phyloP scores from a whole-genome alignment of 2,888 invertebrate species.

The Eristalis intricaria region DNA sequence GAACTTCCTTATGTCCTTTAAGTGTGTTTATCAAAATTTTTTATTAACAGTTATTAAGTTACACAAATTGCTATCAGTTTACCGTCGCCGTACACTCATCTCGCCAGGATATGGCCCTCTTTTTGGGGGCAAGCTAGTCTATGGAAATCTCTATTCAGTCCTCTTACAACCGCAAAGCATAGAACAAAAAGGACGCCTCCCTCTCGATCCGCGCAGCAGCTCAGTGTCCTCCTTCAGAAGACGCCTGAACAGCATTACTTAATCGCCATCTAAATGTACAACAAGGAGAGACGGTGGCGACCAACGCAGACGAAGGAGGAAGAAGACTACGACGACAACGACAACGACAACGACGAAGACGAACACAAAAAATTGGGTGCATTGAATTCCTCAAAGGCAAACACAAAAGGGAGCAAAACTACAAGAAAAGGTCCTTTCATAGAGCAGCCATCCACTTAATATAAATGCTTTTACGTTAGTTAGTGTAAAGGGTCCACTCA shows the following conservation, averaged over 20 bases:
- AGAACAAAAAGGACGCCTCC: slow-evolving; percentile 50
- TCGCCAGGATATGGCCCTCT: neutral
- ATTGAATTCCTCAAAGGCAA: slow-evolving; percentile 56
- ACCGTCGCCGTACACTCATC: slow-evolving; percentile 52
- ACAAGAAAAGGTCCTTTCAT: slow-evolving; percentile 65
- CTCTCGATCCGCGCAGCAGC: too few relatives aligned
- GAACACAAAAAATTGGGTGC: slow-evolving; percentile 13
- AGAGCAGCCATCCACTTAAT: slow-evolving; percentile 67
- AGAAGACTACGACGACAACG: neutral
- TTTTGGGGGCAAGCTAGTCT: slow-evolving; percentile 2
- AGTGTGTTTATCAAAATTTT: slow-evolving; percentile 56
- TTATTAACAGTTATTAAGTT: slow-evolving; percentile 69
- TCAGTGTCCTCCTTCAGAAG: neutral
- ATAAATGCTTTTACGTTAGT: slow-evolving; percentile 69
- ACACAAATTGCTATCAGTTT: slow-evolving; percentile 59
- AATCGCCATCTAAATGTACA: slow-evolving; percentile 64
- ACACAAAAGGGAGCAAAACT: slow-evolving; percentile 56
- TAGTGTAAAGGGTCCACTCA: slow-evolving; percentile 47
- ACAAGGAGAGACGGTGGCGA: slow-evolving; percentile 9
- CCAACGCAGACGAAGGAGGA: slow-evolving; percentile 11
- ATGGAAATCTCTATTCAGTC: slow-evolving; percentile 39
- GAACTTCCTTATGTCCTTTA: slow-evolving; percentile 17
- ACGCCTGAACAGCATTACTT: slow-evolving; percentile 50
- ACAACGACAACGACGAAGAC: neutral
- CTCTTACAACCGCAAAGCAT: slow-evolving; percentile 21